Percentiles rank a stretch among this genome's conserved stretches.
phyloP scores from a whole-genome alignment of 2,113 vertebrate genomes.

The Oxygymnocypris stewartii region DNA sequence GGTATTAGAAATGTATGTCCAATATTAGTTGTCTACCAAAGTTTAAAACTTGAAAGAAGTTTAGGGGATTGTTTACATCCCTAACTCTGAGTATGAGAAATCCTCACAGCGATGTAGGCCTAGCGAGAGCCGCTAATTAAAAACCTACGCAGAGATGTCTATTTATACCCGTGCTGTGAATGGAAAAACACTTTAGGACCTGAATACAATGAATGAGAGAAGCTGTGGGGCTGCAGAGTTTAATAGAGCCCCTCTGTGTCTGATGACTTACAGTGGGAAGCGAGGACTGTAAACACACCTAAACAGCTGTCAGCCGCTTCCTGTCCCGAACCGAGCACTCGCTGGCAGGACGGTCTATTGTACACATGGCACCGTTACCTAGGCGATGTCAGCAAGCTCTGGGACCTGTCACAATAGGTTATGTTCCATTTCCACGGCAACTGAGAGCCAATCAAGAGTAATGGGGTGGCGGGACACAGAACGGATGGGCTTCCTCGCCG shows the following conservation, averaged over 20 bases:
- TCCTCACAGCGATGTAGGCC: too few relatives aligned
- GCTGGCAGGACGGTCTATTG: slow-evolving; percentile 43
- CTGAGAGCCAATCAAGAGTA: slow-evolving; percentile 44
- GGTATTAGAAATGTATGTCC: too few relatives aligned
- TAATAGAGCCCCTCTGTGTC: slow-evolving; percentile 31
- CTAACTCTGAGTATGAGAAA: background rate
- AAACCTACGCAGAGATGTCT: slow-evolving; percentile 38
- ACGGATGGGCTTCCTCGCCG: slow-evolving; percentile 35
- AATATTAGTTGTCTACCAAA: background rate
- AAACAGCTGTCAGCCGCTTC: slow-evolving; percentile 56
- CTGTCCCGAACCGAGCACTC: slow-evolving; percentile 45
- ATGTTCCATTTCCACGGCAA: slow-evolving; percentile 23
- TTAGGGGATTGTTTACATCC: background rate
- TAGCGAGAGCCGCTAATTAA: slow-evolving; percentile 25
- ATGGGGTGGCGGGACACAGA: slow-evolving; percentile 43
- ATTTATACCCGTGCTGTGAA: slow-evolving; percentile 24
- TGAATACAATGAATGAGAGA: background rate
- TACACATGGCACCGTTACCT: slow-evolving; percentile 54
- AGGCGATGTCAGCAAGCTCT: slow-evolving; percentile 46
- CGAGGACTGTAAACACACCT: slow-evolving; percentile 48
- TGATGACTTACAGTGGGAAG: slow-evolving; percentile 56
- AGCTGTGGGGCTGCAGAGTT: slow-evolving; percentile 2
- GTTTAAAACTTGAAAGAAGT: too few relatives aligned
- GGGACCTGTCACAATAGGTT: slow-evolving; percentile 47
- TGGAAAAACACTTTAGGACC: slow-evolving; percentile 19